Percentiles rank a stretch among this genome's conserved stretches.
These are phyloP conservation scores for Streptopelia turtur DNA, from an alignment of 2,797 vertebrate genomes.

Conservation along the genomic window DNA sequence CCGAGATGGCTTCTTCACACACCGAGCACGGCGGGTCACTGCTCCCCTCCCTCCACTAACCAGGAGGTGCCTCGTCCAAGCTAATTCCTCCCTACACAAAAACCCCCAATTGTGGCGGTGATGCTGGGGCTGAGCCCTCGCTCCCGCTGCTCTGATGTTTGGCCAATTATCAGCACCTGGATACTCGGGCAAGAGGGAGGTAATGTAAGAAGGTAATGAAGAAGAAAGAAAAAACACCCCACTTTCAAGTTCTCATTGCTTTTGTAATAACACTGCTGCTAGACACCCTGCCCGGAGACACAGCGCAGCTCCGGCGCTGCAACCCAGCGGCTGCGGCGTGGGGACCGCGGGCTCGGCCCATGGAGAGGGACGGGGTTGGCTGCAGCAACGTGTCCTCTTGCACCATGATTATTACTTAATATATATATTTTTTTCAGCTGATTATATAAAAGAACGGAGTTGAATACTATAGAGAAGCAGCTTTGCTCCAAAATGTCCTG, in stretches of 20 bases:
- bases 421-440: background rate
- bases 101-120: background rate
- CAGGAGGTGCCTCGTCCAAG: background rate
- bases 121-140: background rate
- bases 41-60: background rate
- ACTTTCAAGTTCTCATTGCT: background rate
- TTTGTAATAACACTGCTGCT: background rate
- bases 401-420: background rate
- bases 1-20: background rate
- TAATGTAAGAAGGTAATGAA: background rate
- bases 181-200: background rate
- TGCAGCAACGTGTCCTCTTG: accelerated
- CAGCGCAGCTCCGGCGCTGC: background rate
- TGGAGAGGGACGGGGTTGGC: background rate
- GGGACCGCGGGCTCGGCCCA: background rate
- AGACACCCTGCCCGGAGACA: background rate
- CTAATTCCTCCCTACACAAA: background rate
- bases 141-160: slow-evolving; percentile 26
- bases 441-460: background rate
- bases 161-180: slow-evolving; percentile 37
- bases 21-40: accelerated
- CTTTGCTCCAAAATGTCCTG: accelerated
- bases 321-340: background rate
- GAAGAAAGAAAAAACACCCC: background rate
- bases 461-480: accelerated